A percentile compares a stretch with the other conserved stretches of the same genome.
Conservation (phyloP, 2,888 invertebrate genomes). For the Eupithecia subumbrata region DNA sequence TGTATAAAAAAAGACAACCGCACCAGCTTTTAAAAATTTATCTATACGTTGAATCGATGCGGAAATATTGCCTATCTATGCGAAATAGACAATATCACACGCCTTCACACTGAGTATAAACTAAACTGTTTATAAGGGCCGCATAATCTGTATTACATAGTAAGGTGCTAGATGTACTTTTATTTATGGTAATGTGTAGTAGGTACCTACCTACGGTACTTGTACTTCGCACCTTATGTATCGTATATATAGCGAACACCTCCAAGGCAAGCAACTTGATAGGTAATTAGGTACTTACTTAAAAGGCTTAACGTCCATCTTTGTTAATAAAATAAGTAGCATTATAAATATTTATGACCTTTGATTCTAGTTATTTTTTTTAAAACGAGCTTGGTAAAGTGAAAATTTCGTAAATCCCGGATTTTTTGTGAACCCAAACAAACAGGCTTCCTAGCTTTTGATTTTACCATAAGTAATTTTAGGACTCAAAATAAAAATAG, state of each 20-base stretch:
- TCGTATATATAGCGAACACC: constrained; percentile 2
- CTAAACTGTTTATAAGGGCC: not conserved
- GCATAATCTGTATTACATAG: not conserved
- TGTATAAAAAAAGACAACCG: too few relatives aligned
- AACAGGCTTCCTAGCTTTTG: not conserved
- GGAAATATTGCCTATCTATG: not conserved
- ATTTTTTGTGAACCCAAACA: not conserved
- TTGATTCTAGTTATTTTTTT: not conserved
- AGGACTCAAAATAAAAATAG: not conserved
- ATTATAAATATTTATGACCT: not conserved
- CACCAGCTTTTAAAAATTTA: too few relatives aligned
- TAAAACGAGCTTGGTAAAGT: not conserved
- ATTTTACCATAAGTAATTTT: not conserved
- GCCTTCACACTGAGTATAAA: not conserved
- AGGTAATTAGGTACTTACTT: constrained; percentile 3
- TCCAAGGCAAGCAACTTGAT: constrained; percentile 7
- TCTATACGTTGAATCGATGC: not conserved
- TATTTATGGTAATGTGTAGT: not conserved
- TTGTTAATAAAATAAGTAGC: not conserved
- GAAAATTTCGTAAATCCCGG: not conserved
- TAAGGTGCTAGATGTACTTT: not conserved
- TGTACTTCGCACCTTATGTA: constrained; percentile 6
- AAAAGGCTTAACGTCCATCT: constrained; percentile 2
- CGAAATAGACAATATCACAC: not conserved
- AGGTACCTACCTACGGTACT: not conserved